phyloP scores from a whole-genome alignment of 2,797 vertebrate genomes.

The Neopelma chrysocephalum region DNA sequence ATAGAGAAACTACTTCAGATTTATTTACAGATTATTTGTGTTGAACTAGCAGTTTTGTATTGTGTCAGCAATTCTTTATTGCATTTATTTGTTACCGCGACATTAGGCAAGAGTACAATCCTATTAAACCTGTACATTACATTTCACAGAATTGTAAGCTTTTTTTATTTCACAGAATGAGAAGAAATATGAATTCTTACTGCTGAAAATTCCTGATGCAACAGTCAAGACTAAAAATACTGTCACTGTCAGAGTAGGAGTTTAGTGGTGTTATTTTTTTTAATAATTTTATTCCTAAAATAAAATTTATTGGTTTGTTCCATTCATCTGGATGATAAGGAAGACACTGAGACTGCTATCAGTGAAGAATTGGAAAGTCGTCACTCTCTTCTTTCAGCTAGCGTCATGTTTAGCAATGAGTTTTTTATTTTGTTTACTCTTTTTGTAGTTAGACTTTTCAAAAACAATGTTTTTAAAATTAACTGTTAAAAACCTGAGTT shows the following conservation, averaged over 20 bases:
- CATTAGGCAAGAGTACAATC: constrained; percentile 75
- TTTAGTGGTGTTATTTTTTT: not conserved
- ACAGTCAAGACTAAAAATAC: constrained; percentile 46
- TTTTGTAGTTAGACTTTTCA: not conserved
- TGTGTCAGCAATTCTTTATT: constrained; percentile 78
- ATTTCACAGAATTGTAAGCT: constrained; percentile 71
- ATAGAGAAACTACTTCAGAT: constrained; percentile 76
- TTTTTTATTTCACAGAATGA: constrained; percentile 66
- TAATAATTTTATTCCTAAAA: constrained; percentile 18
- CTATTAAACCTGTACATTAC: constrained; percentile 79
- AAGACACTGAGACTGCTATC: not conserved
- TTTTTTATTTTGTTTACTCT: not conserved
- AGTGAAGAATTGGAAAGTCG: not conserved
- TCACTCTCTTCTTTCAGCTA: not conserved
- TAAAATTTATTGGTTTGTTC: not conserved
- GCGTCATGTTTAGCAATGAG: not conserved
- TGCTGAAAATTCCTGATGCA: constrained; percentile 58
- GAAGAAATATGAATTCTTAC: constrained; percentile 59
- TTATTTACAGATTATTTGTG: constrained; percentile 78
- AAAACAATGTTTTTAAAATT: not conserved
- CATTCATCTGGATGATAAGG: not conserved
- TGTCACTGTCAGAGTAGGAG: not conserved
- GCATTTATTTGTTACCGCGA: constrained; percentile 75
- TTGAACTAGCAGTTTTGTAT: constrained; percentile 78
- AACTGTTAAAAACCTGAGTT: not conserved